A percentile compares a stretch with the other conserved stretches of the same genome.
phyloP scores from a whole-genome alignment of 2,888 invertebrate species.

The Phorcus lineatus region DNA sequence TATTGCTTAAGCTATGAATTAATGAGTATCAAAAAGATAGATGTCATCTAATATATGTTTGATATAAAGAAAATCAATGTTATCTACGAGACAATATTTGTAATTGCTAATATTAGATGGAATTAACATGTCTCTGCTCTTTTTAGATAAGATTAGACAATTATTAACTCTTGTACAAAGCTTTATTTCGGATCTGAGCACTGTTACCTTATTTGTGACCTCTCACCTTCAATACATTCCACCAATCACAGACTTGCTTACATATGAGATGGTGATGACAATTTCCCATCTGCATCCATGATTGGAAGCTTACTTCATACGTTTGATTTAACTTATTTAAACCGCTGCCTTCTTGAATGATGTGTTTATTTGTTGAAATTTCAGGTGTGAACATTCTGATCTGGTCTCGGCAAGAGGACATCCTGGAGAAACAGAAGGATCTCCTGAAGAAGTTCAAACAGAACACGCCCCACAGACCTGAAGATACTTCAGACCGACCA shows the following conservation, averaged over 20 bases:
- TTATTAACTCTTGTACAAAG: too few species aligned
- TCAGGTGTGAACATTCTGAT: conserved; percentile 59
- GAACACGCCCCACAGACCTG: conserved; percentile 31
- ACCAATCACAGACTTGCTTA: not conserved
- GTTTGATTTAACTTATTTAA: too few species aligned
- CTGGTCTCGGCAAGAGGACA: conserved; percentile 54
- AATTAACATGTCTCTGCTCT: too few species aligned
- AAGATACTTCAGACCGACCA: conserved; percentile 31
- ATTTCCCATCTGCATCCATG: not conserved
- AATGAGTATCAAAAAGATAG: too few species aligned
- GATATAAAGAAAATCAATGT: too few species aligned
- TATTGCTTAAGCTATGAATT: too few species aligned
- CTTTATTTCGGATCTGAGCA: not conserved
- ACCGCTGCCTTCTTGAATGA: not conserved
- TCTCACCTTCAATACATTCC: not conserved
- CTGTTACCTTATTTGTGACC: not conserved
- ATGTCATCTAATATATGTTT: too few species aligned
- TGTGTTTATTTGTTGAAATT: not conserved
- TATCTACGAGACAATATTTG: too few species aligned
- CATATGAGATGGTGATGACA: not conserved
- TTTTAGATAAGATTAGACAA: too few species aligned
- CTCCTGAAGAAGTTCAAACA: conserved; percentile 27
- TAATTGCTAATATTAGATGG: too few species aligned
- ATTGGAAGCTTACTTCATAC: too few species aligned
- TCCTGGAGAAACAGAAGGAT: conserved; percentile 43